phyloP scores from a whole-genome alignment of 1,140 invertebrate genomes.

The Microplitis demolitor region DNA sequence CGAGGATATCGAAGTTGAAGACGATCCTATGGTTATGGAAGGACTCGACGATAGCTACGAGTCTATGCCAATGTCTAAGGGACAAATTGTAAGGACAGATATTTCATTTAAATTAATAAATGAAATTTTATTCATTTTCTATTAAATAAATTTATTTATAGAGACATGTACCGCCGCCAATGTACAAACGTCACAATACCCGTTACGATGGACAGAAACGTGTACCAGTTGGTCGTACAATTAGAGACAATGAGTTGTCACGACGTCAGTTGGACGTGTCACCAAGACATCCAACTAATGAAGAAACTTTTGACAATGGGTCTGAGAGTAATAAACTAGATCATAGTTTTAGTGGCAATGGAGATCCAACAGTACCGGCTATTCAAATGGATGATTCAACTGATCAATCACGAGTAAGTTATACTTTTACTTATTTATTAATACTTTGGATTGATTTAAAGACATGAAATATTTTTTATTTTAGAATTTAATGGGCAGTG shows the following conservation, averaged over 20 bases:
- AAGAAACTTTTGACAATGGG: conserved; percentile 21
- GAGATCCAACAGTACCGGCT: conserved; percentile 47
- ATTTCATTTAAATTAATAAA: not conserved
- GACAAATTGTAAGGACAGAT: conserved; percentile 41
- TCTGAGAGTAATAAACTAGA: conserved; percentile 38
- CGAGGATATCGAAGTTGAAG: conserved; percentile 56
- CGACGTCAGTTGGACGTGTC: conserved; percentile 29
- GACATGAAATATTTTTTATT: not conserved
- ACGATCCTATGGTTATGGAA: conserved; percentile 57
- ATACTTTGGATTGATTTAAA: not conserved
- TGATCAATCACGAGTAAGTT: conserved; percentile 38
- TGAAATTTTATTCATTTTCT: not conserved
- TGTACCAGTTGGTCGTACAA: conserved; percentile 53
- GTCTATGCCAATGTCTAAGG: conserved; percentile 37
- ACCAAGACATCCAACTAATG: conserved; percentile 18
- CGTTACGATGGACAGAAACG: conserved; percentile 63
- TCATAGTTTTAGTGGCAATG: conserved; percentile 33
- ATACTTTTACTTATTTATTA: conserved; percentile 23
- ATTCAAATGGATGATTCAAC: conserved; percentile 48
- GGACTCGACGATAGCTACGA: conserved; percentile 48
- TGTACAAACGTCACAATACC: conserved; percentile 52
- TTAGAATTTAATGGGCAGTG: not conserved
- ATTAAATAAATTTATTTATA: conserved; percentile 28
- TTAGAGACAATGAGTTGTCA: conserved; percentile 36
- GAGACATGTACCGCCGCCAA: conserved; percentile 46